Evolutionary conservation across 2,113 vertebrate genomes (phyloP), one percentile per base, ranked within the genome.

Genomic region (Bufo gargarizans): DNA sequence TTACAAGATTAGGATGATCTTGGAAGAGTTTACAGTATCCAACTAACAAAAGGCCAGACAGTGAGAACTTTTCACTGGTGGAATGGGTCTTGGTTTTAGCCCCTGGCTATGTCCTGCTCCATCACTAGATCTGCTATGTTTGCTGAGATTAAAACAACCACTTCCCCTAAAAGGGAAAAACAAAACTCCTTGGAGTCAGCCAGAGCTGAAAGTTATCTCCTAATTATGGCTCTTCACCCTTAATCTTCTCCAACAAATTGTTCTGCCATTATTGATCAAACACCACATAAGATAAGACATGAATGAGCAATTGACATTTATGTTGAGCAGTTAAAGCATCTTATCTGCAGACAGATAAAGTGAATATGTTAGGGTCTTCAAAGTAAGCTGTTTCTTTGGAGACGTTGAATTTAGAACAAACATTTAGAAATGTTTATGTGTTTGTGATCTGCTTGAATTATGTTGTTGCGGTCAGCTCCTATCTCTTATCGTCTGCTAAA

Each of bases 261-360:
- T 80, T 67, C 86, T 87, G 86, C 86, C 77, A 87, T 87, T 79
- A 87, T 87, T 87, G 77, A 80, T 87, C 86, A 87, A 87, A 87
- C 77, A 87, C 86, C 63, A 69, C 49, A 87, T 56, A 47, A 87
- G 86, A 87, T 79, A 87, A 87, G 61, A 78, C 47, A 76, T 81
- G 63, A 79, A 87, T 69, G 77, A 71, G 77, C 86, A 87, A 79
- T 80, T 80, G 77, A 78, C 85, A 65, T 86, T 61, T 67, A 79
- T 43, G 74, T 77, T 65, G 58, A 55, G 61, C 58, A 77, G 77
- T 86, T 86, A 87, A 79, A 58, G 77, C 43, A 77, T 65, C 45
- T 80, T 87, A 87, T 87, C 86, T 56, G 49, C 17, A 22, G 22
- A 71, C 47, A 56, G 86, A 87, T 87, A 65, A 69, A 10, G 33